A percentile compares a stretch with the other conserved stretches of the same genome.
Conservation (phyloP, 2,888 invertebrate species). For the Idaea dimidiata region DNA sequence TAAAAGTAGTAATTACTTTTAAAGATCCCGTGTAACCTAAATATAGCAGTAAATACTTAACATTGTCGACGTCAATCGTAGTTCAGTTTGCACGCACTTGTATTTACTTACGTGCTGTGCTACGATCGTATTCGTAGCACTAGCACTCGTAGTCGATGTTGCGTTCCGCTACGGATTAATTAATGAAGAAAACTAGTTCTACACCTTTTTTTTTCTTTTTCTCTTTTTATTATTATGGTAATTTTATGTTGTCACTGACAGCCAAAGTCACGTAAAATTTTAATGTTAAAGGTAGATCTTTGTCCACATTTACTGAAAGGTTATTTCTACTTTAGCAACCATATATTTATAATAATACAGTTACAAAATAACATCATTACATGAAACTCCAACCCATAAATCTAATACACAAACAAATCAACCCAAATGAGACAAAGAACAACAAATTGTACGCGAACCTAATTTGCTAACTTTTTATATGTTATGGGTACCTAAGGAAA, state of each 20-base stretch:
- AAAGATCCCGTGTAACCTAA: no score
- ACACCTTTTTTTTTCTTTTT: not conserved
- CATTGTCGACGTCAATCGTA: not conserved
- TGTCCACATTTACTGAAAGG: not conserved
- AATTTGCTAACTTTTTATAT: constrained; percentile 78
- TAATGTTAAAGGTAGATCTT: no score
- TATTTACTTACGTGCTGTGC: constrained; percentile 70
- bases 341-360: constrained; percentile 7
- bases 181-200: not conserved
- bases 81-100: constrained; percentile 44
- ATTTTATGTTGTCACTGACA: not conserved
- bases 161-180: constrained; percentile 10
- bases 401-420: constrained; percentile 57
- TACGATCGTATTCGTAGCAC: constrained; percentile 46
- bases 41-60: not conserved
- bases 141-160: constrained; percentile 9
- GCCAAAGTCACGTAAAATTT: no score
- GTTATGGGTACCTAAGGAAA: constrained; percentile 33
- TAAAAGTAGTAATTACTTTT: no score
- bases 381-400: constrained; percentile 40
- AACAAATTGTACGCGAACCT: constrained; percentile 61
- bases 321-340: not conserved
- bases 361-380: constrained; percentile 21
- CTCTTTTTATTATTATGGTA: not conserved
- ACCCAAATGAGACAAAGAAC: constrained; percentile 48